phyloP scores from a whole-genome alignment of 2,888 invertebrate species.

The Orthosia incerta region DNA sequence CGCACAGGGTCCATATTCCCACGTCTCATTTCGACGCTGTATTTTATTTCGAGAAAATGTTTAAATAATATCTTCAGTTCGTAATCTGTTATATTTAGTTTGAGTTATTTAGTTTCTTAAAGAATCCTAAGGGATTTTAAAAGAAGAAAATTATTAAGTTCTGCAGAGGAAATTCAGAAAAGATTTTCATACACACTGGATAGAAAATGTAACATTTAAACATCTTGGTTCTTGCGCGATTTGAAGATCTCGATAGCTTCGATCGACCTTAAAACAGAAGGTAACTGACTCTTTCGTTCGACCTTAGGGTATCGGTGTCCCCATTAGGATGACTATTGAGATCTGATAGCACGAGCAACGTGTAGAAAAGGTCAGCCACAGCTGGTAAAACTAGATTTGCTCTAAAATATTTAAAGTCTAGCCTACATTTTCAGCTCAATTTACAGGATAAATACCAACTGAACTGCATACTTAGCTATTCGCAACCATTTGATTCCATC shows the following conservation, averaged over 20 bases:
- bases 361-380: not conserved
- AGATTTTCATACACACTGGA: not conserved
- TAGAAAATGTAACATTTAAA: not conserved
- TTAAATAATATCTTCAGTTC: conserved; percentile 66
- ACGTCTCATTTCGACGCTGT: conserved; percentile 77
- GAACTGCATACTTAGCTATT: too few relatives aligned
- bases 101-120: conserved; percentile 9
- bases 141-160: not conserved
- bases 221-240: not conserved
- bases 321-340: conserved; percentile 27
- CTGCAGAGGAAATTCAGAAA: not conserved
- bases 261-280: not conserved
- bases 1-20: conserved; percentile 75
- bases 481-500: too few relatives aligned
- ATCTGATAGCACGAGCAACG: conserved; percentile 12
- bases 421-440: not conserved
- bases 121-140: conserved; percentile 6
- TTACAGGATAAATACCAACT: too few relatives aligned
- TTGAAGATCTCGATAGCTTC: not conserved
- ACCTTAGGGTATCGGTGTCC: not conserved
- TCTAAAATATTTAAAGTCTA: not conserved
- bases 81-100: conserved; percentile 52
- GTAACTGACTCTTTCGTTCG: not conserved
- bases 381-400: not conserved
- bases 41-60: conserved; percentile 75